Evolutionary conservation across 1,140 invertebrate species (phyloP).

Genomic region (Maconellicoccus hirsutus): DNA sequence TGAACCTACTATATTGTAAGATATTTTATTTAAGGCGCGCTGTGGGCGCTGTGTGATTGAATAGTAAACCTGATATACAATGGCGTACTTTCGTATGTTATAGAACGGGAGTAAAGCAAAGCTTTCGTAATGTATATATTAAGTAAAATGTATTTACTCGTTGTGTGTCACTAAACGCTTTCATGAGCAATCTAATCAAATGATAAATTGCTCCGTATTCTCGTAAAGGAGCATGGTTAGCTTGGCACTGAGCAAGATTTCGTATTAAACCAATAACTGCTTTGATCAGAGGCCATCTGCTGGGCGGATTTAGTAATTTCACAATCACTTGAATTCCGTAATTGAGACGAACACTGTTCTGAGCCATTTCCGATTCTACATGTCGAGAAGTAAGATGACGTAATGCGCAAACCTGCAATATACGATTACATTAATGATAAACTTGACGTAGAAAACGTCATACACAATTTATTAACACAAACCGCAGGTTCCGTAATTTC

Average conservation of each 20-base stretch:
- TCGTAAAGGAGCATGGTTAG: constrained; percentile 88
- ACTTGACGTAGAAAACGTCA: background rate
- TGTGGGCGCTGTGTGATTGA: too few species aligned
- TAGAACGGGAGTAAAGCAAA: background rate
- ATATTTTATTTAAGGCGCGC: too few species aligned
- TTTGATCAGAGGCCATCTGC: constrained; percentile 86
- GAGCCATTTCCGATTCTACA: constrained; percentile 88
- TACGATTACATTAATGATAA: background rate
- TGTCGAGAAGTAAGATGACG: constrained; percentile 93
- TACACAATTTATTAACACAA: constrained; percentile 19
- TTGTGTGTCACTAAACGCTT: constrained; percentile 84
- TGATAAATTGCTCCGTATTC: constrained; percentile 91
- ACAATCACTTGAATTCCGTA: constrained; percentile 90
- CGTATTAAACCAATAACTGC: constrained; percentile 92
- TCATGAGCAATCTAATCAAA: constrained; percentile 79
- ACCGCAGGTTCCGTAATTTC: constrained; percentile 95
- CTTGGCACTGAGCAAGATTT: constrained; percentile 89
- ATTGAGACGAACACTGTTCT: constrained; percentile 88
- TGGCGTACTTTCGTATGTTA: background rate
- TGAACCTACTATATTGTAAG: too few species aligned
- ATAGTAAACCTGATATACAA: too few species aligned
- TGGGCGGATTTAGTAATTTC: constrained; percentile 85
- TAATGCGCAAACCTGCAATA: constrained; percentile 68
- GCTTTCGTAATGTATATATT: too few species aligned
- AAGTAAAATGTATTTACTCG: constrained; percentile 42